Conservation (phyloP, 2,797 vertebrate species). For the Remorina albescens region DNA sequence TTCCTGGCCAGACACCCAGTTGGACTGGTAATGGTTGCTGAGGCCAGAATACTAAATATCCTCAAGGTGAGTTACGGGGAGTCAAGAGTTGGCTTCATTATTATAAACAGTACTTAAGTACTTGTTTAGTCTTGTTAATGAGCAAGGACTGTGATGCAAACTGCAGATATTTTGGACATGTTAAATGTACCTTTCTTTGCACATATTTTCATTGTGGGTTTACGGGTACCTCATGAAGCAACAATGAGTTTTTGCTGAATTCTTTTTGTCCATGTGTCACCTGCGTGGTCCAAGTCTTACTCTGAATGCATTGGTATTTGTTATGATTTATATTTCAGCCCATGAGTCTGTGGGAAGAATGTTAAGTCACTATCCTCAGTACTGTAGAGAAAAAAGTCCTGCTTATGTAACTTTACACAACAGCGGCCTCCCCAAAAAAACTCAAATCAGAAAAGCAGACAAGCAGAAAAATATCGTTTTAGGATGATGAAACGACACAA, state of each 20-base stretch:
- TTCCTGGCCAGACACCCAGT: conserved; percentile 56
- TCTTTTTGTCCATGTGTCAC: background rate
- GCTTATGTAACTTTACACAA: conserved; percentile 10
- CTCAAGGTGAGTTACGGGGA: conserved; percentile 20
- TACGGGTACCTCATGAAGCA: background rate
- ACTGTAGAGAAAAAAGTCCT: background rate
- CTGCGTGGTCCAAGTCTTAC: background rate
- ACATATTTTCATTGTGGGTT: background rate
- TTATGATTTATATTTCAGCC: background rate
- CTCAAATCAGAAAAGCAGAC: background rate
- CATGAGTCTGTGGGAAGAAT: background rate
- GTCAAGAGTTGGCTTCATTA: background rate
- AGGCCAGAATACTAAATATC: conserved; percentile 59
- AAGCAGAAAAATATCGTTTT: conserved; percentile 28
- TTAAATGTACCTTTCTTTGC: background rate
- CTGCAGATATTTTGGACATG: background rate
- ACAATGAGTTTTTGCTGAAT: no score
- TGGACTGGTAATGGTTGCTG: conserved; percentile 39
- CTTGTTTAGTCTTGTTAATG: background rate
- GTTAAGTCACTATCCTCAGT: background rate
- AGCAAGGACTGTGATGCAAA: background rate
- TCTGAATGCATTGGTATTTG: background rate
- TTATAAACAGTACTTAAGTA: background rate
- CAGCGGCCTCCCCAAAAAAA: background rate
- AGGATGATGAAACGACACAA: conserved; percentile 76